Base-by-base conservation (phyloP, 1,140 invertebrate genomes). In the Drosophila saltans region DNA sequence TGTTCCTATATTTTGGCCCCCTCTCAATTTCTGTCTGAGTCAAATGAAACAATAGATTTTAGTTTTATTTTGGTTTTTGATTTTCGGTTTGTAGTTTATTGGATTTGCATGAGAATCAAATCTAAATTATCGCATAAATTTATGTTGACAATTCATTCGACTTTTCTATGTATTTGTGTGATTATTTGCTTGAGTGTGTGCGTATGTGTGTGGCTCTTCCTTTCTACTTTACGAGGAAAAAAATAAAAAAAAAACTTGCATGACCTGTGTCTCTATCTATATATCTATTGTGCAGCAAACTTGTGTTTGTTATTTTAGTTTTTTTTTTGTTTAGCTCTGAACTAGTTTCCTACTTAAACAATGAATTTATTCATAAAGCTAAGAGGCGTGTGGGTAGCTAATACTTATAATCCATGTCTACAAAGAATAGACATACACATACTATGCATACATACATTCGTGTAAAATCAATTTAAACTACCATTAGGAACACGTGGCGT, bases 101-200 rank as follows among this genome's bases (percentile, higher is more conserved):
- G 59, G 75, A 89, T 88, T 88, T 88, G 84, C 84, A 88, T 88
- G 77, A 88, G 84, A 88, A 88, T 88, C 80, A 85, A 78, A 78
- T 88, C 84, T 89, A 89, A 88, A 89, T 88, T 67, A 81, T 84
- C 70, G 84, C 84, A 75, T 88, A 84, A 89, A 88, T 88, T 88
- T 75, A 88, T 89, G 77, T 71, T 72, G 72, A 71, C 83, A 88
- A 88, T 89, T 88, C 80, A 72, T 75, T 80, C 89, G 58, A 70
- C 43, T 75, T 48, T 26, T 52, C 45, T 26, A 24, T 52, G 45
- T 24, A 9, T 26, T 24, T 67, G 28, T 41, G 26, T 36, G 33
- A 36, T 36, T 36, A 7, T 36, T 6, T 36, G 33, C 33, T 2
- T 36, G 6, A 6, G 33, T 36, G 33, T 48, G 55, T 11, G 36